Evolutionary conservation across 2,888 invertebrate species (phyloP).

Genomic region (Mamestra brassicae): DNA sequence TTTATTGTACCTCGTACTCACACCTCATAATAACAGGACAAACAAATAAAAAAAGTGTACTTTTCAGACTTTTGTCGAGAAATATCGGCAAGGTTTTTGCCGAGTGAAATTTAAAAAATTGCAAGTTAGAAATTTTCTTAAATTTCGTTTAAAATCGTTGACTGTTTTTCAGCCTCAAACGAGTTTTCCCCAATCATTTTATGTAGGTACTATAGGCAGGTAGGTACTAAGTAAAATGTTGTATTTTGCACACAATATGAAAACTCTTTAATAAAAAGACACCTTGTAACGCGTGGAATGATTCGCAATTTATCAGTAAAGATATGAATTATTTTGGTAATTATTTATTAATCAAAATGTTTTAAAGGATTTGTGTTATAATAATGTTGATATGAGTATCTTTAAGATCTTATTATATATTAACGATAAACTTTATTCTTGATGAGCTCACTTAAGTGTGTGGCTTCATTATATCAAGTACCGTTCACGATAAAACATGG

Average conservation of each 20-base stretch:
- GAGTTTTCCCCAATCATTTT: neutral
- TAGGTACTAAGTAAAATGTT: neutral
- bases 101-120: neutral
- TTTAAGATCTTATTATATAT: constrained; percentile 33
- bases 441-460: constrained; percentile 24
- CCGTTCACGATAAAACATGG: constrained; percentile 22
- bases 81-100: too few species aligned
- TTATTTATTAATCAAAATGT: constrained; percentile 16
- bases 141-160: neutral
- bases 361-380: constrained; percentile 30
- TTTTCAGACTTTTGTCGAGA: too few species aligned
- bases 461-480: constrained; percentile 34
- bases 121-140: neutral
- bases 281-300: neutral
- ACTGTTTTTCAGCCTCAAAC: neutral
- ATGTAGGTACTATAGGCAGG: neutral
- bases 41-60: too few species aligned
- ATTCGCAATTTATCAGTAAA: neutral
- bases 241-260: neutral
- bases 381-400: constrained; percentile 23
- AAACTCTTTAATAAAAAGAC: neutral
- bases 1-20: too few species aligned
- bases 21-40: too few species aligned
- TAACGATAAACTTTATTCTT: constrained; percentile 28
- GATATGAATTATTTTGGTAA: constrained; percentile 18